Conservation (phyloP, 2,888 invertebrate genomes). For the Didymodactylos carnosus region DNA sequence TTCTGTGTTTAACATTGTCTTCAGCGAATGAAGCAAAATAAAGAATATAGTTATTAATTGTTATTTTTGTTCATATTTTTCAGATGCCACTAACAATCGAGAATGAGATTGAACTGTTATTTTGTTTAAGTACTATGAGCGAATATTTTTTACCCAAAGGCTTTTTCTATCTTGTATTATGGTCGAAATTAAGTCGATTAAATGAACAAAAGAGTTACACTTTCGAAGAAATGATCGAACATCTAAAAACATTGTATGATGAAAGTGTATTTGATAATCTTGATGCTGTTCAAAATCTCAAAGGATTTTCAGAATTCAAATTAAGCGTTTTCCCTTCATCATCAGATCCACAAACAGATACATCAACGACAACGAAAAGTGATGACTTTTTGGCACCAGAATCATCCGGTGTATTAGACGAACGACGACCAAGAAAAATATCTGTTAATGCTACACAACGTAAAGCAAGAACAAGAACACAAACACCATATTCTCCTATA, state of each 20-base stretch:
- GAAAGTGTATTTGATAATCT: slow-evolving; percentile 1
- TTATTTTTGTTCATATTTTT: too few relatives aligned
- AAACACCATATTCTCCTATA: too few relatives aligned
- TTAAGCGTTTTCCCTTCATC: too few relatives aligned
- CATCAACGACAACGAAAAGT: background rate
- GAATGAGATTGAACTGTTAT: background rate
- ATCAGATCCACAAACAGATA: too few relatives aligned
- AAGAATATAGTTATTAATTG: too few relatives aligned
- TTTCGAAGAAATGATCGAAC: background rate
- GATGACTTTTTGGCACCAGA: background rate
- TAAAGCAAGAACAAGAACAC: background rate
- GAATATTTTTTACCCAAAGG: background rate
- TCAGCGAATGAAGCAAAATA: too few relatives aligned
- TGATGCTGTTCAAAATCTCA: too few relatives aligned
- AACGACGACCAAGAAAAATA: background rate
- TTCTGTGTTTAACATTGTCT: too few relatives aligned
- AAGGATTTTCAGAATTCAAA: too few relatives aligned
- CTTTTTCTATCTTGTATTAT: background rate
- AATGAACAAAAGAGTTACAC: background rate
- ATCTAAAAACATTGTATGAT: background rate
- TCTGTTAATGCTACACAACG: too few relatives aligned
- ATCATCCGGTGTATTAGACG: background rate
- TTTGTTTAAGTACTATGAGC: background rate
- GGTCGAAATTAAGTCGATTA: background rate
- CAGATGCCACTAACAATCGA: background rate